A percentile compares a stretch with the other conserved stretches of the same genome.
Conservation (phyloP, 2,797 vertebrate species). For the Melanotaenia trifasciata region DNA sequence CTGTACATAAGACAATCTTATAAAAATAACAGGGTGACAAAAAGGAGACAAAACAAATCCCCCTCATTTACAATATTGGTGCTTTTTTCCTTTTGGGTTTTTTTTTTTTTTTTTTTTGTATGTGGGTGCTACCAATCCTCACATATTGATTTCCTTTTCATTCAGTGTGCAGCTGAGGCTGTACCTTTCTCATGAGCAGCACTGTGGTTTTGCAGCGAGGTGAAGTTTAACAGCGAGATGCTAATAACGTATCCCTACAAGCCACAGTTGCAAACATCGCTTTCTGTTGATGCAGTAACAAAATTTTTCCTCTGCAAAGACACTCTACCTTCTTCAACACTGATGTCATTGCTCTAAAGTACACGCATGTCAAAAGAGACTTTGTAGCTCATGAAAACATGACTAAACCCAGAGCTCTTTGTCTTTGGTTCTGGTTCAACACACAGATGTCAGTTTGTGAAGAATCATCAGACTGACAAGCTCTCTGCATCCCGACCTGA, state of each 20-base stretch:
- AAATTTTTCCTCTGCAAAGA: background rate
- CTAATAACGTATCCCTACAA: background rate
- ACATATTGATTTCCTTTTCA: conserved; percentile 44
- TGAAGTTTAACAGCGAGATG: conserved; percentile 3
- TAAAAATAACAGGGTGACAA: conserved; percentile 14
- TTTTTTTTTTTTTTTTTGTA: background rate
- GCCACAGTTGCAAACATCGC: background rate
- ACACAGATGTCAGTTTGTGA: conserved; percentile 46
- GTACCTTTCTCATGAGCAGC: background rate
- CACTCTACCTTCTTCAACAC: conserved; percentile 17
- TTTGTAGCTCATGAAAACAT: conserved; percentile 14
- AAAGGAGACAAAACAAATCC: conserved; percentile 5
- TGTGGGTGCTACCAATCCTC: conserved; percentile 21
- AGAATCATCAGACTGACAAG: conserved; percentile 42
- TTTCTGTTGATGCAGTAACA: background rate
- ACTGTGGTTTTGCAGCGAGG: conserved; percentile 27
- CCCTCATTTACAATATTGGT: conserved; percentile 35
- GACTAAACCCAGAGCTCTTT: conserved; percentile 35
- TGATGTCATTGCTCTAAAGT: conserved; percentile 31
- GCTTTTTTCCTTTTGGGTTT: background rate
- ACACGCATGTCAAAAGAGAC: conserved; percentile 34
- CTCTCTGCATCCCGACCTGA: conserved; percentile 51
- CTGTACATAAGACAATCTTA: conserved; percentile 32
- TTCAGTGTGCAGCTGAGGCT: conserved; percentile 2
- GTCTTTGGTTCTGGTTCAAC: conserved; percentile 56